A percentile compares a stretch with the other conserved stretches of the same genome.
Conservation (phyloP, 2,113 vertebrate species). For the Cochlearius cochlearius region DNA sequence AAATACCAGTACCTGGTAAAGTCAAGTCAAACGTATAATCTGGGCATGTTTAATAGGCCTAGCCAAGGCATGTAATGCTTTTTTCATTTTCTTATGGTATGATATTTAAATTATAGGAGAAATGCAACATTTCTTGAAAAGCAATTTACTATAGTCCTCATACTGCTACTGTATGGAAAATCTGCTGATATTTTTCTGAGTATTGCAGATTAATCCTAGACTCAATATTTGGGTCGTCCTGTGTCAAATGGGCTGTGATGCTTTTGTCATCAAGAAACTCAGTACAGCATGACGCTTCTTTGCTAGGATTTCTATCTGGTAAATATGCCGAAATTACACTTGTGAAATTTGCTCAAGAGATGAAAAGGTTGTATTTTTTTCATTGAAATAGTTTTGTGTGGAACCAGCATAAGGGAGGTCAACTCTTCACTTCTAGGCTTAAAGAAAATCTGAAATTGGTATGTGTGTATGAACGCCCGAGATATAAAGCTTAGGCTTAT, state of each 20-base stretch:
- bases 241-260: background rate
- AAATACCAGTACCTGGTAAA: background rate
- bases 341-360: background rate
- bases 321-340: background rate
- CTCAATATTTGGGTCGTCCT: background rate
- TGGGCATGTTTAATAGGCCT: background rate
- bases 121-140: background rate
- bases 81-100: background rate
- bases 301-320: accelerated
- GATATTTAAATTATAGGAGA: background rate
- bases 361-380: background rate
- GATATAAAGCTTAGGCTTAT: background rate
- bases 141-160: background rate
- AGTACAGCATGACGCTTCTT: background rate
- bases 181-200: background rate
- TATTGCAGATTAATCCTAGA: background rate
- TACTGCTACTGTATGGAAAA: background rate
- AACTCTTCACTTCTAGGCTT: background rate
- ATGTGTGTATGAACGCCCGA: background rate
- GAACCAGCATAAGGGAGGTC: background rate
- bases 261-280: background rate
- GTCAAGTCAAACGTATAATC: background rate
- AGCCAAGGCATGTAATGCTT: background rate
- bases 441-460: background rate
- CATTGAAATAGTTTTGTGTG: background rate